phyloP scores from a whole-genome alignment of 2,797 vertebrate genomes.

The Gymnocypris eckloni region DNA sequence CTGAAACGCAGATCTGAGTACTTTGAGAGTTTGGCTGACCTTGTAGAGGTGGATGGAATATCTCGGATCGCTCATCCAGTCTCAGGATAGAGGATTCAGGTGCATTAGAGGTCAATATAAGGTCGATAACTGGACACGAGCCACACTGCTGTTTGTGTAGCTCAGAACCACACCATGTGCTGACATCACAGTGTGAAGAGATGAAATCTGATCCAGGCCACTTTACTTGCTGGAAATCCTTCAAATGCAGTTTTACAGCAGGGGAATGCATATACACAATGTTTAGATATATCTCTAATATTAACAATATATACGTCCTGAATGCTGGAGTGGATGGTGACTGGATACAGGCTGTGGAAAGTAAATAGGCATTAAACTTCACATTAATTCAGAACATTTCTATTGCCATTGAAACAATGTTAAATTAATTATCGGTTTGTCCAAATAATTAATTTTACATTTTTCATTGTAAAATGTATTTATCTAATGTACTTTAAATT shows the following conservation, averaged over 20 bases:
- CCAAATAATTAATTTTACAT: not conserved
- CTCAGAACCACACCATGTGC: constrained; percentile 21
- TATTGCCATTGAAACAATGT: not conserved
- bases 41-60: constrained; percentile 6
- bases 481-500: not conserved
- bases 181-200: constrained; percentile 34
- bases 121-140: constrained; percentile 49
- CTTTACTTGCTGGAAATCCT: constrained; percentile 16
- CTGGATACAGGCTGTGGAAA: not conserved
- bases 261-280: not conserved
- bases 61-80: constrained; percentile 10
- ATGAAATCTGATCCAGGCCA: constrained; percentile 26
- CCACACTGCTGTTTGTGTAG: constrained; percentile 8
- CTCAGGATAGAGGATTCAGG: constrained; percentile 37
- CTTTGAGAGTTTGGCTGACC: constrained; percentile 47
- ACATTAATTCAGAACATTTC: not conserved
- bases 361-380: not conserved
- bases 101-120: constrained; percentile 50
- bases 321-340: not conserved
- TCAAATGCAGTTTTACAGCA: not conserved
- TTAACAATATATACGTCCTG: not conserved
- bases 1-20: constrained; percentile 47
- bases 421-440: not conserved
- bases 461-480: not conserved
- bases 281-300: constrained; percentile 6